phyloP scores from a whole-genome alignment of 2,113 vertebrate genomes.

The Cygnus atratus region DNA sequence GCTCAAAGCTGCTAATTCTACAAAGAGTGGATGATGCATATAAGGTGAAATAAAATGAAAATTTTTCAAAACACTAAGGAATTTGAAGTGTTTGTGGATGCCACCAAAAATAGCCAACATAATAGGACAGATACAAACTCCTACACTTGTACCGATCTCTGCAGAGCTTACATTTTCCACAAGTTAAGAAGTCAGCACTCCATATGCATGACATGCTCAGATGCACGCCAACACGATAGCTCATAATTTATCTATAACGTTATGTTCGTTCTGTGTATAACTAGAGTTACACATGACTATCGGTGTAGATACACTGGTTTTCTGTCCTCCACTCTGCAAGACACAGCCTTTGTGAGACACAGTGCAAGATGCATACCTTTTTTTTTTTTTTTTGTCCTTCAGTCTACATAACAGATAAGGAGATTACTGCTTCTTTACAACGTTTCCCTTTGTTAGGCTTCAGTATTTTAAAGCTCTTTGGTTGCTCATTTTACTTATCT shows the following conservation, averaged over 20 bases:
- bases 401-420: not conserved
- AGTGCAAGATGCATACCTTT: constrained; percentile 5
- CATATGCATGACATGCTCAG: constrained; percentile 28
- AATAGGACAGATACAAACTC: constrained; percentile 43
- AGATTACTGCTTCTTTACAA: constrained; percentile 7
- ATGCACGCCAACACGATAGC: constrained; percentile 30
- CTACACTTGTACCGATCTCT: constrained; percentile 47
- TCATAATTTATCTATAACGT: constrained; percentile 26
- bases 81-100: constrained; percentile 25
- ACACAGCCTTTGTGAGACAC: not conserved
- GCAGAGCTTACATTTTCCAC: constrained; percentile 42
- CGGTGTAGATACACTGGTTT: not conserved
- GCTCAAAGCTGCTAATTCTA: constrained; percentile 2
- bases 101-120: not conserved
- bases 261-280: constrained; percentile 19
- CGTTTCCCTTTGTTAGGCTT: not conserved
- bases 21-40: not conserved
- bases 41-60: not conserved
- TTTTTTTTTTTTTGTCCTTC: not conserved
- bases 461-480: constrained; percentile 18
- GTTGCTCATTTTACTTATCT: not conserved
- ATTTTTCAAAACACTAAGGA: not conserved
- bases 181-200: constrained; percentile 51
- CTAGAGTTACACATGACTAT: not conserved
- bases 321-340: not conserved